These are phyloP conservation scores for Uromys caudimaculatus DNA, from an alignment of 2,797 vertebrate genomes.

Conservation along the genomic window DNA sequence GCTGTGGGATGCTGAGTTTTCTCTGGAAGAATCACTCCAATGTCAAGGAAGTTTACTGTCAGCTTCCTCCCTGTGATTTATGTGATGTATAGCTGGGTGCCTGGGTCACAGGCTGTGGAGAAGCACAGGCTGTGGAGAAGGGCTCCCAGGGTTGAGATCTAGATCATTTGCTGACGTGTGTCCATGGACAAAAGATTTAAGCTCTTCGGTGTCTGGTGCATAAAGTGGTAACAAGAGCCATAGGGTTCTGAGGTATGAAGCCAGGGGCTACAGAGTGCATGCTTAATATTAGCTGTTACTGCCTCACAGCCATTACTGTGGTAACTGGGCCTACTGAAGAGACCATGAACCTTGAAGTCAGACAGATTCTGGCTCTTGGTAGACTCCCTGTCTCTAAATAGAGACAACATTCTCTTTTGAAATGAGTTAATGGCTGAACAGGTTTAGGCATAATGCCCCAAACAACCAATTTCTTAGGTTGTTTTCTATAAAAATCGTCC, in stretches of 20 bases:
- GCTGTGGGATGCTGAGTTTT: rapidly evolving
- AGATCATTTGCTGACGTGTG: neutral
- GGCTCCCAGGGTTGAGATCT: neutral
- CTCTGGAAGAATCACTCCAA: neutral
- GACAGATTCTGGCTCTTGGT: neutral
- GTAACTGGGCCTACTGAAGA: neutral
- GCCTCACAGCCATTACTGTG: neutral
- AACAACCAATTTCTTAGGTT: neutral
- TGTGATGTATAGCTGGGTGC: rapidly evolving
- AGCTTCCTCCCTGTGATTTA: neutral
- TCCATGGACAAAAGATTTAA: neutral
- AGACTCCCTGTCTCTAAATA: neutral
- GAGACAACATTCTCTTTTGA: neutral
- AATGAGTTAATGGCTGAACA: neutral
- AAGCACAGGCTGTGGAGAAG: neutral
- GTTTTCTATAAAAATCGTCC: neutral
- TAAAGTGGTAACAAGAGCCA: neutral
- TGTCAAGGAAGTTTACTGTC: rapidly evolving
- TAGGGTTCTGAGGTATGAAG: neutral
- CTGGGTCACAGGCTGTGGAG: neutral
- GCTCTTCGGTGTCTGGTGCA: neutral
- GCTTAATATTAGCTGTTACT: neutral
- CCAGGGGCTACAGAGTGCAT: rapidly evolving
- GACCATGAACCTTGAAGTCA: neutral
- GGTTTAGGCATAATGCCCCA: neutral